Base-by-base conservation (phyloP, 2,888 invertebrate genomes). In the Omphaloscelis lunosa region DNA sequence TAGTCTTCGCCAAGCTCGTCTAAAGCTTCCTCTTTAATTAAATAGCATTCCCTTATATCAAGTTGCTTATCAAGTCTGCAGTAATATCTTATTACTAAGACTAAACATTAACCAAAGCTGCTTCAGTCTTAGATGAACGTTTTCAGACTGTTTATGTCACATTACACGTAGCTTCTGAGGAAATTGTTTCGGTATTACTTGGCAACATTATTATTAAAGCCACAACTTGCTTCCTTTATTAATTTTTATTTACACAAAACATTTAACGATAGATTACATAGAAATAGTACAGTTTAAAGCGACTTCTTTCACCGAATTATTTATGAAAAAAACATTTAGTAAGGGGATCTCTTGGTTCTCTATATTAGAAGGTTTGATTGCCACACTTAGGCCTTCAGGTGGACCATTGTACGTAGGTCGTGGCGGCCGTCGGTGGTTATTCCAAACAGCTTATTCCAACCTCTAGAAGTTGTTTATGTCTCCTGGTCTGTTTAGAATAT, bases 1-100 rank as follows among this genome's bases (percentile, higher is more conserved):
- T 74, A 82, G 73, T 82, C 58, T 65, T 67, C 39, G 34, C 62
- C 34, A 61, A 71, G 86, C 77, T 68, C 48, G 72, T 68, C 77
- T 86, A 41, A 83, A 83, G 86, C 83, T 86, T 83, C 65, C 78
- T 72, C 69, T 83, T 86, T 86, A 83, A 83, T 83, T 83, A 86
- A 83, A 86, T 83, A 83, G 83, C 86, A 83, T 83, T 72, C 78
- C 65, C 83, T 83, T 83, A 86, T 72, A 86, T 83, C 83, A 83
- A 72, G 86, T 77, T 77, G 63, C 78, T 86, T 83, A 83, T 83
- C 78, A 86, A 86, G 83, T 86, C 83, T 74, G 69, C 67, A 62
- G 78, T 72, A 77, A 86, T 83, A 85, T 82, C 82, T 82, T 82
- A 85, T 82, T 85, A 75, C 82, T 82, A 82, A 82, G 86, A 75